Percentiles rank a stretch among this genome's conserved stretches.
phyloP scores from a whole-genome alignment of 2,113 vertebrate species.

The Gallinago media region DNA sequence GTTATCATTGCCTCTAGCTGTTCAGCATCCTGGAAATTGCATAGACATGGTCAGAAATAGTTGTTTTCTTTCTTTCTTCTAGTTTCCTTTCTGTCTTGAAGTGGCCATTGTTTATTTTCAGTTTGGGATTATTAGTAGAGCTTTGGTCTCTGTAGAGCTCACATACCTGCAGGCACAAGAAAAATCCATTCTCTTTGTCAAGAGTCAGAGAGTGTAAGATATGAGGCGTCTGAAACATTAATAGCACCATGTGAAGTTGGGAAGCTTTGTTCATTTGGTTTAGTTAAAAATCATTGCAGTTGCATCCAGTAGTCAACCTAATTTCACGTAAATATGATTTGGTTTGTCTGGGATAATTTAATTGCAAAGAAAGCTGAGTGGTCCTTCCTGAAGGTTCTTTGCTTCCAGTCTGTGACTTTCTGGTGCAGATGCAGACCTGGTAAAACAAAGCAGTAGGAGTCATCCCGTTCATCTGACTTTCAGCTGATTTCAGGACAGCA shows the following conservation, averaged over 20 bases:
- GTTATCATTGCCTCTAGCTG: not conserved
- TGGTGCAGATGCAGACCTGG: not conserved
- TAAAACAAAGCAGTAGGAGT: slow-evolving; percentile 37
- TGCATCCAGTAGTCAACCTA: not conserved
- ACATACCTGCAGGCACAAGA: not conserved
- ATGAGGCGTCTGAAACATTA: not conserved
- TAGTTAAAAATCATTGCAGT: not conserved
- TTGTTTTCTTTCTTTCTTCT: not conserved
- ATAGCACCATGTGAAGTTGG: not conserved
- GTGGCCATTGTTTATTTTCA: not conserved
- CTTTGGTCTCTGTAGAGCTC: not conserved
- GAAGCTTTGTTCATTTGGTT: not conserved
- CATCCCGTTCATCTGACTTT: slow-evolving; percentile 40
- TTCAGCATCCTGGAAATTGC: not conserved
- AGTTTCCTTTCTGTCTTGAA: not conserved
- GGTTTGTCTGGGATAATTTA: not conserved
- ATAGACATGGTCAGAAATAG: not conserved
- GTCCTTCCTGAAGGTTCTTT: slow-evolving; percentile 5
- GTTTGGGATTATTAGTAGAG: not conserved
- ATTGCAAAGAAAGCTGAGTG: not conserved
- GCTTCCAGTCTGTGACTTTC: not conserved
- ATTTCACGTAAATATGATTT: not conserved
- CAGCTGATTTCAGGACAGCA: slow-evolving; percentile 22
- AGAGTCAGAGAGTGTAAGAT: not conserved
- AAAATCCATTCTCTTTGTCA: not conserved